Base-by-base conservation (phyloP, 2,888 invertebrate genomes). In the Cerceris rybyensis region DNA sequence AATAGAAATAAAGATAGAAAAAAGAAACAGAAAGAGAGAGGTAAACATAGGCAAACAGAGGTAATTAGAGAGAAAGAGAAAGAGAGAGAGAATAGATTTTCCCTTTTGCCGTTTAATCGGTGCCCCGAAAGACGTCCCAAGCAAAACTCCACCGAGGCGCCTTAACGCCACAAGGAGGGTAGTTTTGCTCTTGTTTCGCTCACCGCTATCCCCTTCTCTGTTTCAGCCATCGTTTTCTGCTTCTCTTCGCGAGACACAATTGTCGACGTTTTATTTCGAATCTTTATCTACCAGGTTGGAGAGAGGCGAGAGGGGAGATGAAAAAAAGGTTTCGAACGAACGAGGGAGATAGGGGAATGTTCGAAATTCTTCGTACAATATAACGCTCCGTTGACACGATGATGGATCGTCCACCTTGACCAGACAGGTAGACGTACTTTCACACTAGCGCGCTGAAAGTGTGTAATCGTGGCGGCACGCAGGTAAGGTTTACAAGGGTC, bases 301-400 rank as follows among this genome's bases (percentile, higher is more conserved):
- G 28, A 28, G 28, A 28, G 28, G 28, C 28, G 28, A 28, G 28
- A 28, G 28, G 28, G 28, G 28, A 28, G 28, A 28, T 28, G 28
- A 28, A 28, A 28, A 28, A 66, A 75, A 60, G 52, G 54, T 59
- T 75, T 55, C 58, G 59, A 58, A 57, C 13, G 46, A 68, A 65
- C 50, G 14, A 28, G 43, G 57, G 41, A 60, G 64, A 64, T 67
- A 72, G 55, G 76, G 68, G 65, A 80, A 81, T 59, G 68, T 74
- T 80, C 61, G 72, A 84, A 82, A 78, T 83, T 64, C 77, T 68
- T 78, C 67, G 63, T 78, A 75, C 61, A 65, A 63, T 70, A 68
- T 85, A 83, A 90, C 89, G 86, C 87, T 84, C 86, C 86, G 91
- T 88, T 89, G 91, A 91, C 91, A 90, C 86, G 88, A 90, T 91